These are phyloP conservation scores for Podarcis raffonei DNA, from an alignment of 2,113 vertebrate genomes.

Conservation along the genomic window DNA sequence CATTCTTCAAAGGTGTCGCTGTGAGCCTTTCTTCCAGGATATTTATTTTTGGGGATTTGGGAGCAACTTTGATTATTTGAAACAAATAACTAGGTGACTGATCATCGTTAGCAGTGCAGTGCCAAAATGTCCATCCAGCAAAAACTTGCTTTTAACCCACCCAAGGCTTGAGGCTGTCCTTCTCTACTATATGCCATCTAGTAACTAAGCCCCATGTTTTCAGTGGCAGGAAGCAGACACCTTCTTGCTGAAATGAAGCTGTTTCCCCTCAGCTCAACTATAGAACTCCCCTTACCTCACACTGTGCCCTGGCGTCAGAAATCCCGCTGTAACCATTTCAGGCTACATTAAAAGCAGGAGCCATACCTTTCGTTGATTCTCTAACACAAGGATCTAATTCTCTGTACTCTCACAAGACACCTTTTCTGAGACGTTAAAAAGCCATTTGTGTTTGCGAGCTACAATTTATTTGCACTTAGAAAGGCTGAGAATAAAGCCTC, in stretches of 20 bases:
- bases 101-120: neutral
- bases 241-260: conserved; percentile 37
- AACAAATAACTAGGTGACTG: neutral
- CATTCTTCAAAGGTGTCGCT: neutral
- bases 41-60: neutral
- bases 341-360: neutral
- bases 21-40: neutral
- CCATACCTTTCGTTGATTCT: conserved; percentile 33
- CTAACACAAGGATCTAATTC: conserved; percentile 15
- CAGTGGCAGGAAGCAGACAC: conserved; percentile 19
- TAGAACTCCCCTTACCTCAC: neutral
- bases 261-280: conserved; percentile 27
- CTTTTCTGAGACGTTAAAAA: conserved; percentile 11
- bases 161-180: neutral
- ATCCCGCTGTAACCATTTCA: neutral
- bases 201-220: neutral
- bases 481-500: conserved; percentile 11
- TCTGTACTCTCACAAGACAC: conserved; percentile 12
- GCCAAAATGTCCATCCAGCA: neutral
- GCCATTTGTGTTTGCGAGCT: conserved; percentile 14
- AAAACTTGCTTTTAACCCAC: neutral
- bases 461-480: conserved; percentile 11
- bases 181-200: neutral
- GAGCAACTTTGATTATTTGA: neutral
- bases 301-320: neutral